These are phyloP conservation scores for Sipha flava DNA, from an alignment of 1,140 invertebrate species.

Conservation along the genomic window DNA sequence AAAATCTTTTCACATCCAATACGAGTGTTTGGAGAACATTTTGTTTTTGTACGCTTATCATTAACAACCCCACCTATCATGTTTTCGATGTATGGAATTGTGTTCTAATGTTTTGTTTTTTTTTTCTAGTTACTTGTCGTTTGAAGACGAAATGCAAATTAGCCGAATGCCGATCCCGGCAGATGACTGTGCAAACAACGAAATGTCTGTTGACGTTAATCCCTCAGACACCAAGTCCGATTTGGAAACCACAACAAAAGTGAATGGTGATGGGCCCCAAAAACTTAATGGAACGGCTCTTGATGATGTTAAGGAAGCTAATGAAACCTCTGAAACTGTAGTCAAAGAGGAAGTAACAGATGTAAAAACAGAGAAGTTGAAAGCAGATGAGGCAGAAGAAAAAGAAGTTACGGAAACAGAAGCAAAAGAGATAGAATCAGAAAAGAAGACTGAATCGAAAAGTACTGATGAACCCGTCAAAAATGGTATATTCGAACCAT, in stretches of 20 bases:
- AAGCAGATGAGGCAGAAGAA: too few relatives aligned
- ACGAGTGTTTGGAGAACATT: too few relatives aligned
- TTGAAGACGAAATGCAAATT: slow-evolving; percentile 24
- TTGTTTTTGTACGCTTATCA: too few relatives aligned
- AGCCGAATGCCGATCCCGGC: slow-evolving; percentile 21
- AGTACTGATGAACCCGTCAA: background rate
- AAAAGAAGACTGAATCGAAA: background rate
- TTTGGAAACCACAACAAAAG: background rate
- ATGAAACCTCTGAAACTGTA: background rate
- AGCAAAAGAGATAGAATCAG: background rate
- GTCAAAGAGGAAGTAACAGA: background rate
- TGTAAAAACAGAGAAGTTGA: background rate
- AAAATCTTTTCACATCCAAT: too few relatives aligned
- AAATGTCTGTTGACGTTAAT: slow-evolving; percentile 17
- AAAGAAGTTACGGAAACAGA: too few relatives aligned
- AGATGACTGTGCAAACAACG: slow-evolving; percentile 7
- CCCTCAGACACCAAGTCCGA: background rate
- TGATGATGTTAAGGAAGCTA: background rate
- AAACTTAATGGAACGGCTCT: background rate
- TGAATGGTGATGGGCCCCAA: slow-evolving; percentile 6
- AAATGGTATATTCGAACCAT: background rate
- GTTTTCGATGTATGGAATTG: too few relatives aligned
- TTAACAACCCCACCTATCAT: too few relatives aligned
- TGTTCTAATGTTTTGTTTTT: background rate
- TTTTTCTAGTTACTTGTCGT: background rate